Conservation (phyloP, 2,888 invertebrate genomes). For the Hypena proboscidalis region DNA sequence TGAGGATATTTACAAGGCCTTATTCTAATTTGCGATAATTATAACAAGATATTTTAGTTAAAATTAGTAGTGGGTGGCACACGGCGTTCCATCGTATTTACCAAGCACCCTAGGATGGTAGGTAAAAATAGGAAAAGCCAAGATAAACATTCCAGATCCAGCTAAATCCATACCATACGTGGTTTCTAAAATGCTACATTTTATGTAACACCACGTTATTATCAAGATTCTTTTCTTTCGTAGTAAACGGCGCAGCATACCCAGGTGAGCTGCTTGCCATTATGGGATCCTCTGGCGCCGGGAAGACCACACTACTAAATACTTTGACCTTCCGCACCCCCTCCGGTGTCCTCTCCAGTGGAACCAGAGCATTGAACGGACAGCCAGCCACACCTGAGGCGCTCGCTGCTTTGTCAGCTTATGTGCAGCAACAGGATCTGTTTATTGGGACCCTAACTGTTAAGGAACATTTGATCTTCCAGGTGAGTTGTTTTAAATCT, state of each 20-base stretch:
- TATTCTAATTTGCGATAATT: too few relatives aligned
- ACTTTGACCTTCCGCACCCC: constrained; percentile 93
- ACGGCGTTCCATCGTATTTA: too few relatives aligned
- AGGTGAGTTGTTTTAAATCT: too few relatives aligned
- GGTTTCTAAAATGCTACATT: too few relatives aligned
- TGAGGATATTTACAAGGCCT: too few relatives aligned
- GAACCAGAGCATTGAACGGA: constrained; percentile 89
- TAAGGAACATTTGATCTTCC: constrained; percentile 94
- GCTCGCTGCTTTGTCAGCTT: constrained; percentile 92
- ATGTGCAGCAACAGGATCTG: constrained; percentile 97
- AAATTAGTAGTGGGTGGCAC: too few relatives aligned
- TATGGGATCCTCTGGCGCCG: constrained; percentile 96
- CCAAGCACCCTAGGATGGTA: too few relatives aligned
- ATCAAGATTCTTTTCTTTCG: constrained; percentile 2
- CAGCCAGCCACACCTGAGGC: constrained; percentile 89
- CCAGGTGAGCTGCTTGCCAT: constrained; percentile 95
- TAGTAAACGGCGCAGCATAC: constrained; percentile 93
- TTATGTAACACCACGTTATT: too few relatives aligned
- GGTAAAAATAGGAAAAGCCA: too few relatives aligned
- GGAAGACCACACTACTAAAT: constrained; percentile 97
- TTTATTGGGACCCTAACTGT: constrained; percentile 97
- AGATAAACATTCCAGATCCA: too few relatives aligned
- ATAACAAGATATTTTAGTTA: too few relatives aligned
- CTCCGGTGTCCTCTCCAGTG: constrained; percentile 87
- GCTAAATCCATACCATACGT: too few relatives aligned